A percentile compares a stretch with the other conserved stretches of the same genome.
These are phyloP conservation scores for Siniperca undulata DNA, from an alignment of 2,797 vertebrate genomes.

Conservation along the genomic window DNA sequence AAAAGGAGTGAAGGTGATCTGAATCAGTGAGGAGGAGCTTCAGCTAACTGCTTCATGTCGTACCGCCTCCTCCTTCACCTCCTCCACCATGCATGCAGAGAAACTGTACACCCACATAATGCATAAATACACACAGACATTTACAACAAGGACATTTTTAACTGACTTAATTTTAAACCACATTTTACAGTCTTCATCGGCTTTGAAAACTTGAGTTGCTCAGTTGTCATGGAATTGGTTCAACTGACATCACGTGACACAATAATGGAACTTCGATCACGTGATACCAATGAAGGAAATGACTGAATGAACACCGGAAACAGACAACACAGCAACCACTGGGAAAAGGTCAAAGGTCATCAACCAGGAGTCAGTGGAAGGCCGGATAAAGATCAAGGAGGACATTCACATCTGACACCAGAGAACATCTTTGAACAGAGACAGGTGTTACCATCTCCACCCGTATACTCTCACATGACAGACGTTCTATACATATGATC, in stretches of 20 bases:
- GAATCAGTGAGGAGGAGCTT: not conserved
- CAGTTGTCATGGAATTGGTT: not conserved
- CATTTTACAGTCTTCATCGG: not conserved
- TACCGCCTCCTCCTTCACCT: not conserved
- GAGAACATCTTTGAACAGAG: too few species aligned
- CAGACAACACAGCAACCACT: not conserved
- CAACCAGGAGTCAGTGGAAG: too few species aligned
- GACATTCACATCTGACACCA: too few species aligned
- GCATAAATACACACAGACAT: not conserved
- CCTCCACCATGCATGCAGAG: not conserved
- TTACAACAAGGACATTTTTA: not conserved
- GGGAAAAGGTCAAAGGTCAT: not conserved
- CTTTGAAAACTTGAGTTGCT: not conserved
- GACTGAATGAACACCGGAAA: not conserved
- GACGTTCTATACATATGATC: too few species aligned
- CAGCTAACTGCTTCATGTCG: not conserved
- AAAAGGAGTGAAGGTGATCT: not conserved
- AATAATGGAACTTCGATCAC: not conserved
- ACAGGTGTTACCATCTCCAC: not conserved
- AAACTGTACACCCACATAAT: not conserved
- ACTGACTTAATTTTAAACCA: not conserved
- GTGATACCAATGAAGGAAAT: not conserved
- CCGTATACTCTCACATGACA: not conserved
- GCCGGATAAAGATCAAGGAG: too few species aligned
- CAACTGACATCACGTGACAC: not conserved